Evolutionary conservation across 2,797 vertebrate species (phyloP).

Genomic region (Novumbra hubbsi): DNA sequence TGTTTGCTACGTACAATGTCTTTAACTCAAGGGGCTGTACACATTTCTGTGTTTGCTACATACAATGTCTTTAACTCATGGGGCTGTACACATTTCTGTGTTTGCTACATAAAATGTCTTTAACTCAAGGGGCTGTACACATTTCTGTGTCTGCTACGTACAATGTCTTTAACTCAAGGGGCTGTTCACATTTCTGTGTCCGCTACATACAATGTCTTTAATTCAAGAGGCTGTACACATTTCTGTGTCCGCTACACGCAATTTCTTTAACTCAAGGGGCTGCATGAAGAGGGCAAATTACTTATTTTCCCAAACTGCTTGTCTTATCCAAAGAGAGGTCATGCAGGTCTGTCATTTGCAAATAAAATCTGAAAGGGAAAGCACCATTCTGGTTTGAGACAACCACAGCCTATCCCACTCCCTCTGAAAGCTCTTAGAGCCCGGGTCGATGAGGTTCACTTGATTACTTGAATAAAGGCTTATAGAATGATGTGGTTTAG

Average conservation of each 20-base stretch:
- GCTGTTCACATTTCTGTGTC: no score
- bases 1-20: no score
- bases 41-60: not conserved
- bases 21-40: slow-evolving; percentile 18
- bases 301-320: not conserved
- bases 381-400: slow-evolving; percentile 22
- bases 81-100: slow-evolving; percentile 17
- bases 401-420: slow-evolving; percentile 8
- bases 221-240: no score
- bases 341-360: slow-evolving; percentile 44
- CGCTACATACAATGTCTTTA: no score
- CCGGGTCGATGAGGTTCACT: slow-evolving; percentile 12
- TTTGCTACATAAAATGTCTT: no score
- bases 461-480: slow-evolving; percentile 19
- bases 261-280: no score
- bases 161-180: no score
- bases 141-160: no score
- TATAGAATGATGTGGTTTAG: not conserved
- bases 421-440: slow-evolving; percentile 9
- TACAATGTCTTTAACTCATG: not conserved
- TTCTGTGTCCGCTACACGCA: no score
- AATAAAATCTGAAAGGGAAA: slow-evolving; percentile 51
- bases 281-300: not conserved
- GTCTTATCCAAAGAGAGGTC: slow-evolving; percentile 35
- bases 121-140: no score